Conservation (phyloP, 1,140 invertebrate species). For the Drosophila malerkotliana region DNA sequence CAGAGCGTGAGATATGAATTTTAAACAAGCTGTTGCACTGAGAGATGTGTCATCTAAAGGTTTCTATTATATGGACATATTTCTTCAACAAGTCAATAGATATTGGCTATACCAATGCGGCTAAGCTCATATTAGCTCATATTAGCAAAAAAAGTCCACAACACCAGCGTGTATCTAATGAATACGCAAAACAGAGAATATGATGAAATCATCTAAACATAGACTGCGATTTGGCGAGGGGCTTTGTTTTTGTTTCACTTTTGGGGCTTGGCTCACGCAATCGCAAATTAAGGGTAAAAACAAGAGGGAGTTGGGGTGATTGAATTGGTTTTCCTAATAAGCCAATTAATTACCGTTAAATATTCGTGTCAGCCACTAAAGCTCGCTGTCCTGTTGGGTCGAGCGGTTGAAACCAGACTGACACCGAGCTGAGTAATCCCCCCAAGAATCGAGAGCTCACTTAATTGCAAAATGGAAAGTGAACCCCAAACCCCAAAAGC, state of each 20-base stretch:
- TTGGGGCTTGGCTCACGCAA: constrained; percentile 57
- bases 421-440: not conserved
- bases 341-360: constrained; percentile 70
- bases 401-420: constrained; percentile 54
- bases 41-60: not conserved
- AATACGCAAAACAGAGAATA: constrained; percentile 63
- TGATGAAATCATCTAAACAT: constrained; percentile 77
- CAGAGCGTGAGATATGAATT: constrained; percentile 67
- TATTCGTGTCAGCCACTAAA: constrained; percentile 36
- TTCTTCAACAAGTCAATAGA: constrained; percentile 9
- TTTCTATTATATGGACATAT: not conserved
- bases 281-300: constrained; percentile 3
- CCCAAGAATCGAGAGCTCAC: constrained; percentile 44
- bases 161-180: constrained; percentile 32
- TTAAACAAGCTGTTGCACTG: constrained; percentile 19
- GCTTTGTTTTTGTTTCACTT: constrained; percentile 18
- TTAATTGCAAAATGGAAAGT: constrained; percentile 68
- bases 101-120: constrained; percentile 37
- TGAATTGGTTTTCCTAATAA: constrained; percentile 41
- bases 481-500: constrained; percentile 26
- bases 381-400: constrained; percentile 16
- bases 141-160: constrained; percentile 58
- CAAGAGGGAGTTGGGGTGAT: constrained; percentile 9
- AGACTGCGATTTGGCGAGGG: constrained; percentile 51
- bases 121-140: constrained; percentile 77